phyloP scores from a whole-genome alignment of 2,113 vertebrate genomes.

The Nesogale talazaci region DNA sequence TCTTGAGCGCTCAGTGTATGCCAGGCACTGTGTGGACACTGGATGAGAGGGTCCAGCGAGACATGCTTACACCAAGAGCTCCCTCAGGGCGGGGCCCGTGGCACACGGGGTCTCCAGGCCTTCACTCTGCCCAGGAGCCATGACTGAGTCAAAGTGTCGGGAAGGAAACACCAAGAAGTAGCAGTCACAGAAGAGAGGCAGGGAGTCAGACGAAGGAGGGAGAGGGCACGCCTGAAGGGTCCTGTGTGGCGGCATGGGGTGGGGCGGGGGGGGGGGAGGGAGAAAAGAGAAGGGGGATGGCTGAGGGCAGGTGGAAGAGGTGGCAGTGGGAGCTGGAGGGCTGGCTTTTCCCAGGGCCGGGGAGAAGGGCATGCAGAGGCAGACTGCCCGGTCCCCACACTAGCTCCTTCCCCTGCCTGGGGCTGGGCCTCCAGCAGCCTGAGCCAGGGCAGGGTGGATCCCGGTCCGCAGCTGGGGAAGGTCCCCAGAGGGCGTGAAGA shows the following conservation, averaged over 20 bases:
- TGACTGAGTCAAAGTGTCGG: background rate
- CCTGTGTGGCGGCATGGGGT: accelerated
- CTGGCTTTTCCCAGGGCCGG: background rate
- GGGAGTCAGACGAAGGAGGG: background rate
- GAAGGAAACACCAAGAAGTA: background rate
- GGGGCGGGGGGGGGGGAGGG: background rate
- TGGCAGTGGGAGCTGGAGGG: background rate
- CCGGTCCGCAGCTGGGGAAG: background rate
- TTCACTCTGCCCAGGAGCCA: background rate
- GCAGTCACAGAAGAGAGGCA: background rate
- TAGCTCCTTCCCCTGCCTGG: background rate
- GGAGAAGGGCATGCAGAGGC: background rate
- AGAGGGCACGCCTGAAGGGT: accelerated
- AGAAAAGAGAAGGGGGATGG: background rate
- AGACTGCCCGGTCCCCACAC: background rate
- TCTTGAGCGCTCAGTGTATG: constrained; percentile 70
- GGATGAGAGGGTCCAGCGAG: background rate
- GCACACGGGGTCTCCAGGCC: background rate
- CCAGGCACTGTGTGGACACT: constrained; percentile 43
- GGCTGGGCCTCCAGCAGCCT: background rate
- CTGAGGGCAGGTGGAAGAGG: background rate
- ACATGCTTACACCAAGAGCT: background rate
- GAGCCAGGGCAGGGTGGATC: background rate
- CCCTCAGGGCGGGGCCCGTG: background rate
- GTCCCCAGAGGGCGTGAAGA: background rate